These are phyloP conservation scores for Adela reaumurella DNA, from an alignment of 2,888 invertebrate species.

Conservation along the genomic window DNA sequence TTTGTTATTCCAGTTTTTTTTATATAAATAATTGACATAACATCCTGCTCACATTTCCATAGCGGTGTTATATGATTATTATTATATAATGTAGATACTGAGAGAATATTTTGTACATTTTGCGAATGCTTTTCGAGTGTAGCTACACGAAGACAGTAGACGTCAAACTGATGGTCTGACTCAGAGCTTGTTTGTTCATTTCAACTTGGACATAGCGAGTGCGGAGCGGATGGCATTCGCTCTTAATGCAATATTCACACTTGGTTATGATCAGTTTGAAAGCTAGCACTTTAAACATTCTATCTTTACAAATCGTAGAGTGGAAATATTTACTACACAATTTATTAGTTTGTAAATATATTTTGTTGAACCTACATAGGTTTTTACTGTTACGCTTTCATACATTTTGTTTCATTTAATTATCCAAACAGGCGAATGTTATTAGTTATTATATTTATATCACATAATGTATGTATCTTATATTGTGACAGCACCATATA, in stretches of 20 bases:
- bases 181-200: background rate
- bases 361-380: background rate
- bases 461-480: no score
- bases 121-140: background rate
- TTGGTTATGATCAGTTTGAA: background rate
- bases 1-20: constrained; percentile 8
- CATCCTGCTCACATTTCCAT: constrained; percentile 3
- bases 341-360: background rate
- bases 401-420: background rate
- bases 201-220: background rate
- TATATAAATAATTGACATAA: constrained; percentile 5
- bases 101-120: background rate
- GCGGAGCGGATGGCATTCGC: background rate
- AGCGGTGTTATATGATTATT: background rate
- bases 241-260: no score
- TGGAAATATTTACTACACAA: no score
- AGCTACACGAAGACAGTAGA: background rate
- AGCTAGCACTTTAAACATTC: background rate
- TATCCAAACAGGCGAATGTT: no score
- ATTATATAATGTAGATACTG: no score
- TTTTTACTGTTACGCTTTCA: background rate
- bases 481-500: no score
- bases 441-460: no score
- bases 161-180: background rate
- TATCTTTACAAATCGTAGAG: background rate